phyloP scores from a whole-genome alignment of 2,797 vertebrate species.

The Betta splendens region DNA sequence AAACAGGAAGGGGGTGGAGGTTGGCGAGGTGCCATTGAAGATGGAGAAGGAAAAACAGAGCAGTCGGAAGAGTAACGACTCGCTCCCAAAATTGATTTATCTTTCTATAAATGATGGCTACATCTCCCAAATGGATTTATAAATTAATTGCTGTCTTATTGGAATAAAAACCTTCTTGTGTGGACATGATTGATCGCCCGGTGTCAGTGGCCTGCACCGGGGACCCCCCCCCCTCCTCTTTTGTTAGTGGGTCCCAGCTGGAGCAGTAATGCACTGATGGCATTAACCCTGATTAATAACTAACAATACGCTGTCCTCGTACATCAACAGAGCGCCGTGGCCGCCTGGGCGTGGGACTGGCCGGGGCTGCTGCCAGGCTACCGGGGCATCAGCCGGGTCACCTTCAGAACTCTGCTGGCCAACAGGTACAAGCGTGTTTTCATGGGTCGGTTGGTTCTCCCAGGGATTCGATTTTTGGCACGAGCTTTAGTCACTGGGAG shows the following conservation, averaged over 20 bases:
- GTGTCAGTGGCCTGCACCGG: constrained; percentile 83
- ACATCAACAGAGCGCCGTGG: constrained; percentile 90
- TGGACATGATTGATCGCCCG: constrained; percentile 89
- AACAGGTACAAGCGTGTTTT: constrained; percentile 89
- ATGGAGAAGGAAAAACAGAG: constrained; percentile 69
- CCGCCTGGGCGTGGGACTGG: constrained; percentile 92
- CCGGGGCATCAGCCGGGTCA: constrained; percentile 86
- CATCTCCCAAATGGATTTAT: constrained; percentile 92
- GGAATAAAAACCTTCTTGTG: constrained; percentile 92
- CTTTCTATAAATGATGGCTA: constrained; percentile 95
- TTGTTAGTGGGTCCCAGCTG: constrained; percentile 91
- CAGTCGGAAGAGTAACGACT: constrained; percentile 87
- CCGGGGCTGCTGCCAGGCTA: constrained; percentile 87
- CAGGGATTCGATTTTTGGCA: too few species aligned
- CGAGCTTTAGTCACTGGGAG: constrained; percentile 27
- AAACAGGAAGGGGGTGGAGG: constrained; percentile 34
- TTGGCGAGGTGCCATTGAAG: constrained; percentile 78
- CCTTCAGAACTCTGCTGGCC: constrained; percentile 88
- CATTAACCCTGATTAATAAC: constrained; percentile 98
- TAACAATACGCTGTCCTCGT: constrained; percentile 89
- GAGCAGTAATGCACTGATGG: constrained; percentile 92
- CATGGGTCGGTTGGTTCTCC: too few species aligned
- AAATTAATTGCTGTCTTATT: constrained; percentile 96
- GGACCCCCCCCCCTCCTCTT: constrained; percentile 81
- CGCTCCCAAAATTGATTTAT: constrained; percentile 90